Conservation (phyloP, 2,888 invertebrate genomes). For the Himalopsyche anomala region DNA sequence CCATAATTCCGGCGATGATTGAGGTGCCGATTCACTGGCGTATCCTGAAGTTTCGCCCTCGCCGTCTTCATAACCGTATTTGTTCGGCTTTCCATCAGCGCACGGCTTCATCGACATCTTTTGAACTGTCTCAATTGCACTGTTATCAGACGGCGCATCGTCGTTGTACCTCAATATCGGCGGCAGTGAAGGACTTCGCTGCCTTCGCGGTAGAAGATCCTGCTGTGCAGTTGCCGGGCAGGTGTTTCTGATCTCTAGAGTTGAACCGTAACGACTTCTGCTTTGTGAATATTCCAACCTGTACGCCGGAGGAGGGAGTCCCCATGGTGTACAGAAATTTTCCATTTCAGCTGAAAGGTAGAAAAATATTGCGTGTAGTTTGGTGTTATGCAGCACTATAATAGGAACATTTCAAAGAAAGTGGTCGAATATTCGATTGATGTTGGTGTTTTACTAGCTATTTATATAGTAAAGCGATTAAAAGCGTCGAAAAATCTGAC, state of each 20-base stretch:
- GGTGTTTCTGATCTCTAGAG: constrained; percentile 72
- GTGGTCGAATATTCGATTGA: too few relatives aligned
- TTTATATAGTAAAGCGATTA: too few relatives aligned
- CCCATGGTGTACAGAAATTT: constrained; percentile 87
- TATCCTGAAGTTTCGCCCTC: constrained; percentile 90
- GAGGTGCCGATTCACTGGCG: constrained; percentile 85
- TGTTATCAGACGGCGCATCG: constrained; percentile 67
- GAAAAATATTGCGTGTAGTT: not conserved
- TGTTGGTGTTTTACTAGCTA: too few relatives aligned
- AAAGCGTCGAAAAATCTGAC: too few relatives aligned
- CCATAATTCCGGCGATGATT: constrained; percentile 75
- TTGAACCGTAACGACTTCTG: constrained; percentile 75
- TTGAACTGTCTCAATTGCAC: not conserved
- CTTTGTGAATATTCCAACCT: constrained; percentile 73
- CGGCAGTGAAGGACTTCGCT: constrained; percentile 83
- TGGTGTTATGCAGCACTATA: too few relatives aligned
- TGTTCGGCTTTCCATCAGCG: constrained; percentile 49
- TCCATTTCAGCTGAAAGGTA: constrained; percentile 86
- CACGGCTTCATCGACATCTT: not conserved
- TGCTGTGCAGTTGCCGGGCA: constrained; percentile 74
- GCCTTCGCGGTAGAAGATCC: constrained; percentile 71
- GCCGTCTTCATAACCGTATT: constrained; percentile 73
- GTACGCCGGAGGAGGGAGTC: constrained; percentile 77
- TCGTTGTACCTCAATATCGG: constrained; percentile 75
- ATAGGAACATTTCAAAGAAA: too few relatives aligned